Percentiles rank a stretch among this genome's conserved stretches.
phyloP scores from a whole-genome alignment of 2,888 invertebrate genomes.

The Schizaphis graminum region DNA sequence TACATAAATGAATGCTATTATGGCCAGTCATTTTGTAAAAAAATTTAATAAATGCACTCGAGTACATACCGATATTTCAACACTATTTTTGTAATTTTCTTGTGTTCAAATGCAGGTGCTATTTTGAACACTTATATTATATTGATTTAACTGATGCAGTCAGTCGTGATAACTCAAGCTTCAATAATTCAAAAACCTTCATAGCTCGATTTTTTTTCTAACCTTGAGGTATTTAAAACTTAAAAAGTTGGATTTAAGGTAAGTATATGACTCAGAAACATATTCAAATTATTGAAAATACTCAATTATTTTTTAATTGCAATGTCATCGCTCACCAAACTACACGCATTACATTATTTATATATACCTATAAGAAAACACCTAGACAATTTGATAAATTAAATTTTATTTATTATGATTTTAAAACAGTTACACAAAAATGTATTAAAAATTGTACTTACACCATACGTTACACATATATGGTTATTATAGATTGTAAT shows the following conservation, averaged over 20 bases:
- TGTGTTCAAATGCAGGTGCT: not conserved
- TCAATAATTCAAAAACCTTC: not conserved
- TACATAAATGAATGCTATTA: not conserved
- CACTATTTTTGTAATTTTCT: not conserved
- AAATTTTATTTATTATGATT: not conserved
- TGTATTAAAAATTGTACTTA: not conserved
- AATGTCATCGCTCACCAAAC: accelerated
- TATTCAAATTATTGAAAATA: not conserved
- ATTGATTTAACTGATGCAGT: not conserved
- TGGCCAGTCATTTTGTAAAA: not conserved
- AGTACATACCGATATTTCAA: not conserved
- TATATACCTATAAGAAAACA: not conserved
- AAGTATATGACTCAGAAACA: not conserved
- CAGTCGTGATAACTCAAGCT: not conserved
- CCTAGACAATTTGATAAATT: not conserved
- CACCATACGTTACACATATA: not conserved
- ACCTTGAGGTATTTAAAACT: not conserved
- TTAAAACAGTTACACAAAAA: not conserved
- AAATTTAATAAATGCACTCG: not conserved
- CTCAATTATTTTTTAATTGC: not conserved
- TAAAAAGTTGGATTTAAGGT: not conserved
- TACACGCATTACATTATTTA: not conserved
- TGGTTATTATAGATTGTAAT: not conserved
- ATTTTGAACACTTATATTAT: not conserved
- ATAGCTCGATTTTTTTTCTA: not conserved